A percentile compares a stretch with the other conserved stretches of the same genome.
These are phyloP conservation scores for Sclerodermus sp. DNA, from an alignment of 2,888 invertebrate genomes.

Conservation along the genomic window DNA sequence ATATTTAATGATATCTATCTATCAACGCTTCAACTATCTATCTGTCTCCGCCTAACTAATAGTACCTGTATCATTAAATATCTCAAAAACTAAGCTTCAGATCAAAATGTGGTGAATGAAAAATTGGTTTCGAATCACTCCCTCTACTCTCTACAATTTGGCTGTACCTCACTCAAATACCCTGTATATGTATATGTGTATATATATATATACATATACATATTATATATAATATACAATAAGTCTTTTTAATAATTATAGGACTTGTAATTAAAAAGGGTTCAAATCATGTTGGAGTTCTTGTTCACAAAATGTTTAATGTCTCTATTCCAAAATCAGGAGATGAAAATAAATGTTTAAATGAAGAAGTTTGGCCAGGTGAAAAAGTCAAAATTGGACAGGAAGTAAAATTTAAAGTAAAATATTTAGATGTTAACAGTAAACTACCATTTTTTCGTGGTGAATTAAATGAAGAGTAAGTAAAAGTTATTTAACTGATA, in stretches of 20 bases:
- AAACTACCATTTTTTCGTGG: conserved; percentile 69
- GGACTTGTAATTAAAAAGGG: conserved; percentile 70
- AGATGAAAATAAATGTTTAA: too few species aligned
- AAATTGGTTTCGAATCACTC: too few species aligned
- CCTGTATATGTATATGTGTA: too few species aligned
- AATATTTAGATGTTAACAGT: conserved; percentile 63
- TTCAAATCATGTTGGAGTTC: conserved; percentile 67
- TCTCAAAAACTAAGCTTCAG: too few species aligned
- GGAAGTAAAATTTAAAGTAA: conserved; percentile 65
- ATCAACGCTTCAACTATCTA: too few species aligned
- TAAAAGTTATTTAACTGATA: conserved; percentile 3
- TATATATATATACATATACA: neutral
- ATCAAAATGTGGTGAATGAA: too few species aligned
- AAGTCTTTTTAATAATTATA: too few species aligned
- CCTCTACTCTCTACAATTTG: too few species aligned
- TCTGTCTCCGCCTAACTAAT: too few species aligned
- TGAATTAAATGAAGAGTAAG: conserved; percentile 61
- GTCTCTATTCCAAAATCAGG: conserved; percentile 67
- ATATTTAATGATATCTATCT: too few species aligned
- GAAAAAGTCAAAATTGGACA: conserved; percentile 63
- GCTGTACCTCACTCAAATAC: too few species aligned
- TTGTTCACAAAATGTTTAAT: conserved; percentile 73
- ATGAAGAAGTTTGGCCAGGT: conserved; percentile 64
- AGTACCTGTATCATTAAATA: too few species aligned
- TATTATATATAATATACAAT: conserved; percentile 10